A percentile compares a stretch with the other conserved stretches of the same genome.
Conservation (phyloP, 2,113 vertebrate genomes). For the Podarcis raffonei region DNA sequence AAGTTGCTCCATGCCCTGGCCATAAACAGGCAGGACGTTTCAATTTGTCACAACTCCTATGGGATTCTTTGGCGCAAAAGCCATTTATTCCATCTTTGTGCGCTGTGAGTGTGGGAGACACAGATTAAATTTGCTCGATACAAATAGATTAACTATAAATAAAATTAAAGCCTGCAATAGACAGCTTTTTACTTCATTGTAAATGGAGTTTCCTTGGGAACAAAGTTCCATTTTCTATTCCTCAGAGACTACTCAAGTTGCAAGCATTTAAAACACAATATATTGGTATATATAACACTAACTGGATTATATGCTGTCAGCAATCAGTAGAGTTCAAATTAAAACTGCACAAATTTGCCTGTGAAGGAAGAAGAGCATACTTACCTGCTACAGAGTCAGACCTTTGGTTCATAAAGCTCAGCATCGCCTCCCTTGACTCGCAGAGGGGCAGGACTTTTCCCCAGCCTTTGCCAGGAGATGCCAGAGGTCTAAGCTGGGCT, state of each 20-base stretch:
- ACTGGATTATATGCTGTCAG: too few species aligned
- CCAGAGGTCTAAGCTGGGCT: background rate
- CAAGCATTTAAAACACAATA: constrained; percentile 48
- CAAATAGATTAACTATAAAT: constrained; percentile 69
- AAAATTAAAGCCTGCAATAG: constrained; percentile 49
- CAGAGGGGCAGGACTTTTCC: background rate
- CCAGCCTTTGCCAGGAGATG: background rate
- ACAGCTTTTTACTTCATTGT: constrained; percentile 36
- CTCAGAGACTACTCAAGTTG: constrained; percentile 33
- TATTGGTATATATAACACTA: too few species aligned
- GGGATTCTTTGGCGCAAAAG: constrained; percentile 36
- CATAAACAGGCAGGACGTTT: constrained; percentile 25
- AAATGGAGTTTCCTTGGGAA: constrained; percentile 52
- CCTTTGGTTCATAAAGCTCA: background rate
- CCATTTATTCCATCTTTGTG: constrained; percentile 49
- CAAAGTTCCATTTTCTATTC: constrained; percentile 45
- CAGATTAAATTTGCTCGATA: constrained; percentile 69
- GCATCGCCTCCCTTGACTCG: background rate
- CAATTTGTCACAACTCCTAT: constrained; percentile 30
- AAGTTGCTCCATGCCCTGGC: constrained; percentile 23
- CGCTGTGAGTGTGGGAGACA: constrained; percentile 49
- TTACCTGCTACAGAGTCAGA: background rate
- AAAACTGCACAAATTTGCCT: too few species aligned
- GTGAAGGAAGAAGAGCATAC: too few species aligned
- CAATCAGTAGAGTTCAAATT: too few species aligned